phyloP scores from a whole-genome alignment of 2,113 vertebrate genomes.

The Apodemus speciosus region DNA sequence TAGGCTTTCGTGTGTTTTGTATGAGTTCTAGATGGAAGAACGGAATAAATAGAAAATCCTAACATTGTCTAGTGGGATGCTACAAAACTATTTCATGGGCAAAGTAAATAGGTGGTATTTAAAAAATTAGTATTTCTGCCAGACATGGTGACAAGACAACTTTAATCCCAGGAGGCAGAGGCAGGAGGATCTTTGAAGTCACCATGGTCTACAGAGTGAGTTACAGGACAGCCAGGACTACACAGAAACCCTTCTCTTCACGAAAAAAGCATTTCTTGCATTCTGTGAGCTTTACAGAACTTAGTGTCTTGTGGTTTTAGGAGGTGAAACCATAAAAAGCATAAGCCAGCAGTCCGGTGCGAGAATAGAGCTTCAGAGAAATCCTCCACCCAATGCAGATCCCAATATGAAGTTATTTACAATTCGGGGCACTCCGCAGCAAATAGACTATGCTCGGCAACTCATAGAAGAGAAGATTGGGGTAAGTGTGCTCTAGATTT shows the following conservation, averaged over 20 bases:
- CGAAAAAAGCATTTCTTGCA: not conserved
- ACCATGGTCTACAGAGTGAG: no score
- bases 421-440: constrained; percentile 95
- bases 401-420: constrained; percentile 98
- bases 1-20: not conserved
- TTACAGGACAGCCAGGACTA: not conserved
- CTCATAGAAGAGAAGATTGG: constrained; percentile 99
- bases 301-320: constrained; percentile 79
- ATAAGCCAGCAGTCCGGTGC: constrained; percentile 99
- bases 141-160: not conserved
- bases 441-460: constrained; percentile 97
- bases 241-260: not conserved
- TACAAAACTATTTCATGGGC: not conserved
- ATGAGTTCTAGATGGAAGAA: not conserved
- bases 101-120: not conserved
- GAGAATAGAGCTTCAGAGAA: constrained; percentile 97
- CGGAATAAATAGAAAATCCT: not conserved
- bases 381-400: constrained; percentile 96
- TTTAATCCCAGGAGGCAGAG: not conserved
- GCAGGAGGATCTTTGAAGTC: not conserved
- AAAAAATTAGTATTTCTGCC: not conserved
- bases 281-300: constrained; percentile 42
- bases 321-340: constrained; percentile 98
- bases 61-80: not conserved
- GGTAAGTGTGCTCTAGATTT: constrained; percentile 84